Evolutionary conservation across 1,140 invertebrate species (phyloP).

Genomic region (Drosophila trapezifrons): DNA sequence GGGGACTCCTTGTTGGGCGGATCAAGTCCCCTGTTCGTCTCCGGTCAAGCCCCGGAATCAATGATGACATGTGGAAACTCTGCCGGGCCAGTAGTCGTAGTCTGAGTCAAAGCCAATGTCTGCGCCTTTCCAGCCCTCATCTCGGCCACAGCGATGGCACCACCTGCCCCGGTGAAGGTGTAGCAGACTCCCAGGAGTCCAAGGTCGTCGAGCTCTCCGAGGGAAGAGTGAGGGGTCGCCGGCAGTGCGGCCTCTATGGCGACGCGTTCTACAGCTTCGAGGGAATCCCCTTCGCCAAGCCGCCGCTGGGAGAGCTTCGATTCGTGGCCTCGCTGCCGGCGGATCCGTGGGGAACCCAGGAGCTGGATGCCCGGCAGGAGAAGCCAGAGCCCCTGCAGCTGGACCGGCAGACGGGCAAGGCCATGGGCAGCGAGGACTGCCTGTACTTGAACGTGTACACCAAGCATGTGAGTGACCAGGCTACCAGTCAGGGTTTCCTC

Average conservation of each 20-base stretch:
- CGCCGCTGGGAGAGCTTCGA: constrained; percentile 87
- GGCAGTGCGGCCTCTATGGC: constrained; percentile 49
- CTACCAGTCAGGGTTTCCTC: neutral
- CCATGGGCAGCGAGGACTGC: constrained; percentile 68
- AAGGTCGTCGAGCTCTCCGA: constrained; percentile 60
- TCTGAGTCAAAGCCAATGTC: constrained; percentile 18
- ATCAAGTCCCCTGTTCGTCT: constrained; percentile 12
- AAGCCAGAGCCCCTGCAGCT: constrained; percentile 43
- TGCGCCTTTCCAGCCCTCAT: constrained; percentile 57
- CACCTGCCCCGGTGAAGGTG: neutral
- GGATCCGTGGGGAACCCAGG: constrained; percentile 84
- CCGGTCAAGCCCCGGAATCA: constrained; percentile 8
- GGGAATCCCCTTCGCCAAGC: constrained; percentile 88
- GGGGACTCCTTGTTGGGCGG: neutral
- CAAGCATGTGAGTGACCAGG: constrained; percentile 60
- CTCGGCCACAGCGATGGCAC: constrained; percentile 77
- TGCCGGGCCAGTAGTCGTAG: constrained; percentile 12
- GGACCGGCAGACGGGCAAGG: constrained; percentile 2
- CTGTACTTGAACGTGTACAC: constrained; percentile 67
- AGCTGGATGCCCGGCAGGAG: constrained; percentile 82
- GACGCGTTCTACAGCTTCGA: constrained; percentile 80
- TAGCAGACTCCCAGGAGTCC: constrained; percentile 19
- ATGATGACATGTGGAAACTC: constrained; percentile 69
- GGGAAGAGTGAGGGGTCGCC: constrained; percentile 62
- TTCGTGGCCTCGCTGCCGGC: constrained; percentile 86